These are phyloP conservation scores for Ptychadena robeensis DNA, from an alignment of 2,797 vertebrate species.

Conservation along the genomic window DNA sequence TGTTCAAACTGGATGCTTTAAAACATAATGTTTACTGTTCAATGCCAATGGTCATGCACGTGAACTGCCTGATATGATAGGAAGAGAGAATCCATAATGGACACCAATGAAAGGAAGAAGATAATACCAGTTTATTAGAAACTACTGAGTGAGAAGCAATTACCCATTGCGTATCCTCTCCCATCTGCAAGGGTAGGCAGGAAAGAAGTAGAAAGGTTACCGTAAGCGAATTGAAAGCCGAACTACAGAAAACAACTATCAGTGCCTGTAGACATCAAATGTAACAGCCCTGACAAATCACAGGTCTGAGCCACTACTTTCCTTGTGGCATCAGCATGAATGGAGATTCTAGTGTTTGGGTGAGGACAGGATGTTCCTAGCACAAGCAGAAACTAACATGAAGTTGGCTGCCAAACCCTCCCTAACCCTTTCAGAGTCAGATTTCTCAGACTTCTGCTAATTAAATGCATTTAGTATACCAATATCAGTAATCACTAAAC, in stretches of 20 bases:
- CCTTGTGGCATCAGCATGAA: constrained; percentile 17
- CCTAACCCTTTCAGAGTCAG: constrained; percentile 11
- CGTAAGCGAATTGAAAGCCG: constrained; percentile 50
- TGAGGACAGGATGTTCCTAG: constrained; percentile 40
- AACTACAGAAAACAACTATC: constrained; percentile 53
- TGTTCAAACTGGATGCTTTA: constrained; percentile 32
- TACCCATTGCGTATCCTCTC: constrained; percentile 71
- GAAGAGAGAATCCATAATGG: constrained; percentile 50
- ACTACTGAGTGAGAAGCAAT: constrained; percentile 66
- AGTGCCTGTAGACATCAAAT: constrained; percentile 30
- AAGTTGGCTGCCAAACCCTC: not conserved
- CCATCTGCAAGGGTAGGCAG: constrained; percentile 74
- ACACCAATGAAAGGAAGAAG: constrained; percentile 62
- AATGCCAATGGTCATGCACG: constrained; percentile 48
- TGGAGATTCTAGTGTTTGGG: constrained; percentile 29
- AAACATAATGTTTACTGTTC: constrained; percentile 6
- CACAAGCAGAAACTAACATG: not conserved
- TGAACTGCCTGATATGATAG: not conserved
- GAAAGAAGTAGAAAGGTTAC: constrained; percentile 65
- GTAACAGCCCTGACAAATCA: constrained; percentile 37
- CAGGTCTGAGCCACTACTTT: not conserved
- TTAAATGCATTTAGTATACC: not conserved
- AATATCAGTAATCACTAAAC: not conserved
- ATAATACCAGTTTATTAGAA: constrained; percentile 60
- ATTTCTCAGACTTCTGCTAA: not conserved